A percentile compares a stretch with the other conserved stretches of the same genome.
Evolutionary conservation across 1,140 invertebrate species (phyloP).

Genomic region (Saccostrea echinata): DNA sequence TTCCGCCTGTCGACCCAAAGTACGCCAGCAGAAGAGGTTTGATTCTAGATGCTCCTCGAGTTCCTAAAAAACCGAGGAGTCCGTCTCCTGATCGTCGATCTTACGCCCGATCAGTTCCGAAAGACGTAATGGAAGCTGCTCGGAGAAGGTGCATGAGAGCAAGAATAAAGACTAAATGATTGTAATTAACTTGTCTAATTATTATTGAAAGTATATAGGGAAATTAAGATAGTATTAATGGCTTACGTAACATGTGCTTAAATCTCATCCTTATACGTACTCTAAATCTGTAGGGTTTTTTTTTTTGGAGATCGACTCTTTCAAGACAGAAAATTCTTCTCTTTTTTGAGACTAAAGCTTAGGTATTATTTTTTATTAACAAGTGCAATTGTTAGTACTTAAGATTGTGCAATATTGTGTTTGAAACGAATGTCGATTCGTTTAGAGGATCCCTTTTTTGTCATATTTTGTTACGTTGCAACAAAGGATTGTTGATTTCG

Average conservation of each 20-base stretch:
- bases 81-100: constrained; percentile 72
- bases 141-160: constrained; percentile 68
- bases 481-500: not conserved
- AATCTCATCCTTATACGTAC: too few relatives aligned
- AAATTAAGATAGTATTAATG: too few relatives aligned
- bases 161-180: constrained; percentile 70
- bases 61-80: constrained; percentile 68
- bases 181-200: not conserved
- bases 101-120: constrained; percentile 72
- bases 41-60: constrained; percentile 75
- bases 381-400: not conserved
- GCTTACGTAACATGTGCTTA: too few relatives aligned
- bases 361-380: not conserved
- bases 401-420: not conserved
- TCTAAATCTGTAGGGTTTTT: too few relatives aligned
- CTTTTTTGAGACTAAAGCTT: not conserved
- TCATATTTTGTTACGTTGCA: not conserved
- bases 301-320: too few relatives aligned
- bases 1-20: constrained; percentile 70
- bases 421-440: not conserved
- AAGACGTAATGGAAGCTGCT: constrained; percentile 73
- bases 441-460: not conserved
- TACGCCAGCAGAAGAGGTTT: constrained; percentile 74
- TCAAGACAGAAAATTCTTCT: not conserved
- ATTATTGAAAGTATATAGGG: too few relatives aligned